Evolutionary conservation across 2,113 vertebrate genomes (phyloP), one percentile per base, ranked within the genome.

Genomic region (Paradisaea rubra): DNA sequence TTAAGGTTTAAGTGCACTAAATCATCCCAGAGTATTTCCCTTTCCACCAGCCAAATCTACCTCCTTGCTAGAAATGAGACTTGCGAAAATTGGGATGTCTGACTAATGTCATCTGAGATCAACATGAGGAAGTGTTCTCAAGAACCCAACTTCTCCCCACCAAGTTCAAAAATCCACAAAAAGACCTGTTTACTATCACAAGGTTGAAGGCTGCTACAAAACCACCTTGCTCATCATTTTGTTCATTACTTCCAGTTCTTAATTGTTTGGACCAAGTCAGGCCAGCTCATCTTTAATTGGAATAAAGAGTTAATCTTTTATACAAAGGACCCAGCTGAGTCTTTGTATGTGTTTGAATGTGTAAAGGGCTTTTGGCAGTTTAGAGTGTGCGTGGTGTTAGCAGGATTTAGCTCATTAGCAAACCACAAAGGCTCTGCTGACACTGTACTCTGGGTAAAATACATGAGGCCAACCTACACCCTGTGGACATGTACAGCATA

Each of bases 371-470:
- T 95, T 95, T 87, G 95, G 96, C 93, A 82, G 94, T 95, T 96
- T 95, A 78, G 94, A 96, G 91, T 80, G 79, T 95, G 95, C 97
- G 95, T 90, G 93, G 96, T 91, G 87, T 97, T 97, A 96, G 97
- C 27, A 8, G 94, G 97, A 97, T 97, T 97, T 97, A 97, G 96
- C 97, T 97, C 97, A 97, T 97, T 98, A 97, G 96, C 96, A 98
- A 97, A 97, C 94, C 95, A 56, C 39, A 96, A 90, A 97, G 96
- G 90, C 93, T 95, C 91, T 95, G 91, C 97, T 97, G 96, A 97
- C 96, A 96, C 91, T 91, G 96, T 95, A 95, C 92, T 86, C 86
- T 33, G 94, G 86, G 87, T 94, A 97, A 98, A 97, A 97, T 97
- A 97, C 96, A 96, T 69, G 93, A 97, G 97, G 96, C 94, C 77